These are phyloP conservation scores for Drosophila suboccidentalis DNA, from an alignment of 2,888 invertebrate species.

Conservation along the genomic window DNA sequence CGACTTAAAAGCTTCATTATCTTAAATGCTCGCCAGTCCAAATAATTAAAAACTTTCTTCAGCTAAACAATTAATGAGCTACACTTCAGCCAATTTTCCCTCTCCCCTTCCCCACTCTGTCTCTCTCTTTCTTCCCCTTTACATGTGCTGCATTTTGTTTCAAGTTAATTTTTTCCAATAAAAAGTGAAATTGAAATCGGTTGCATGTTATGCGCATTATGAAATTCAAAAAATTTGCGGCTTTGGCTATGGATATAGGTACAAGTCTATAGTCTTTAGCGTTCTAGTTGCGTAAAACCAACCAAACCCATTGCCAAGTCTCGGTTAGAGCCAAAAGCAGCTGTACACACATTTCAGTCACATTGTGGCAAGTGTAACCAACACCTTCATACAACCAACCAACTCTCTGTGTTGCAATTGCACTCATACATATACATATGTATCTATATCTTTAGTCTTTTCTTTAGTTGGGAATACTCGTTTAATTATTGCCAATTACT, in stretches of 20 bases:
- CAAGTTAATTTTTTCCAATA: slow-evolving; percentile 36
- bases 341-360: slow-evolving; percentile 24
- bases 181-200: slow-evolving; percentile 71
- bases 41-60: slow-evolving; percentile 77
- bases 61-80: slow-evolving; percentile 61
- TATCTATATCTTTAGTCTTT: not conserved
- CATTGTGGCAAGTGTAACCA: slow-evolving; percentile 15
- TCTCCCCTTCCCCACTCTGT: no score
- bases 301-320: slow-evolving; percentile 6
- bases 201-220: slow-evolving; percentile 54
- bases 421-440: slow-evolving; percentile 1
- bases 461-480: slow-evolving; percentile 4
- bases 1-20: slow-evolving; percentile 74
- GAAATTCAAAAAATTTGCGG: slow-evolving; percentile 37
- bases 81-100: not conserved
- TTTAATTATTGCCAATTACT: slow-evolving; percentile 8
- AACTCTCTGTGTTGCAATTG: slow-evolving; percentile 12
- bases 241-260: slow-evolving; percentile 6
- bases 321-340: slow-evolving; percentile 17
- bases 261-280: not conserved
- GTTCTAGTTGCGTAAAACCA: slow-evolving; percentile 22
- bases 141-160: slow-evolving; percentile 14
- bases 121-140: not conserved
- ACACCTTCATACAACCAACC: slow-evolving; percentile 1
- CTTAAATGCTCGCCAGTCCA: slow-evolving; percentile 58